Evolutionary conservation across 2,113 vertebrate genomes (phyloP), one percentile per base, ranked within the genome.

Genomic region (Prunella fulvescens): DNA sequence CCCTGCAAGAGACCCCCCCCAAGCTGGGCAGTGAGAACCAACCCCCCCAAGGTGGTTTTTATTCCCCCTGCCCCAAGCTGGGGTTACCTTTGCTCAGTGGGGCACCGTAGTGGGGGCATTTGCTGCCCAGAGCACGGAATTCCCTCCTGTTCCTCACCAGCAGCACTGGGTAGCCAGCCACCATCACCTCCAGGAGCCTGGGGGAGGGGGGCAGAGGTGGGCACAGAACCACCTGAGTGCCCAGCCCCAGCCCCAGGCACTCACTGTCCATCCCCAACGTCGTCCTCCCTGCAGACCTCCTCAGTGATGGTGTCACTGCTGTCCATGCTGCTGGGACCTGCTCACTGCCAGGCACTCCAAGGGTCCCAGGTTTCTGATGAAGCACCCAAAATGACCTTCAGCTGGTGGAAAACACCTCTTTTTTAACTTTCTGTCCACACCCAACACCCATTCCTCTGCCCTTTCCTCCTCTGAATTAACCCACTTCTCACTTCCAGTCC

Each of bases 181-280:
- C 98, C 23, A 77, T 92, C 54, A 98, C 98, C 42, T 98, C 98
- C 67, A 94, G 96, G 97, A 99, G 98, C 97, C 99, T 99, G 92
- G 10, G 11, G 45, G 37, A 91, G 26, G 81, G 24, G 14, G 2
- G 19, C 31, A 20, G 33, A 90, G 66, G 22, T 76, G 74, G 28
- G 35, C 25, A 76, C 40, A 62, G 54, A 42, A 11, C 14, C 48
- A 26, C 5, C 22, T 3, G 3, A 10, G 23, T 0, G 18, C 62
- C 61, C 45, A 13, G 37, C 3, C 47, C 11, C 6, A 6, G 2
- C 9, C 39, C 39, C 62, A 82, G 42, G 23, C 56, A 97, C 98
- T 98, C 97, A 99, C 99, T 99, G 93, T 97, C 98, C 98, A 57
- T 99, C 98, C n/a, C 97, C 86, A 10, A 99, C 67, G 1, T 99